These are phyloP conservation scores for Neosilurus hyrtlii DNA, from an alignment of 2,797 vertebrate genomes.

Conservation along the genomic window DNA sequence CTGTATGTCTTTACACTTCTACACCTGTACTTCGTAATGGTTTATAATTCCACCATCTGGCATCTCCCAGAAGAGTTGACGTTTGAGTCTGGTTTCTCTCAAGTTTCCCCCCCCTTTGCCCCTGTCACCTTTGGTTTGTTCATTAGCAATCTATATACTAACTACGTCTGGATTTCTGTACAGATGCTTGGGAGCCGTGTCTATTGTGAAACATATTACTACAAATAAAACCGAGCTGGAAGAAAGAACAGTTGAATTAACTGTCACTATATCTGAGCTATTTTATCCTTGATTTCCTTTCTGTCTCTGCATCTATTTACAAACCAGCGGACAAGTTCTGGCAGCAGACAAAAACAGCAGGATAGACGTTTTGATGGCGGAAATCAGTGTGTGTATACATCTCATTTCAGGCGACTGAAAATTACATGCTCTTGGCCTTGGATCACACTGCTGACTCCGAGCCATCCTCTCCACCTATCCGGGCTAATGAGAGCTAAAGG, in stretches of 20 bases:
- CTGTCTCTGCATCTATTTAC: conserved; percentile 21
- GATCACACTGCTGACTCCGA: conserved; percentile 42
- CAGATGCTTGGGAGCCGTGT: background rate
- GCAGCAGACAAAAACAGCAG: conserved; percentile 43
- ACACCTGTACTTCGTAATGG: background rate
- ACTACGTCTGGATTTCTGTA: background rate
- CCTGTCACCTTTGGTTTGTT: background rate
- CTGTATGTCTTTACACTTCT: background rate
- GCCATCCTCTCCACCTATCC: conserved; percentile 32
- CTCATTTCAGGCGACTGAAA: conserved; percentile 48
- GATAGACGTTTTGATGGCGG: conserved; percentile 48
- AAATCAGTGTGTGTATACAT: conserved; percentile 59
- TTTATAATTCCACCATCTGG: background rate
- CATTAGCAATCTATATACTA: background rate
- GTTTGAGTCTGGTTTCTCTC: background rate
- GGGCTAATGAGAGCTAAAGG: conserved; percentile 38
- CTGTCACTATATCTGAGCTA: background rate
- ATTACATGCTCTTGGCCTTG: conserved; percentile 48
- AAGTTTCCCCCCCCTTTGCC: background rate
- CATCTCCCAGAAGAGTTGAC: background rate
- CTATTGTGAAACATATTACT: background rate
- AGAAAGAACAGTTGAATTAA: background rate
- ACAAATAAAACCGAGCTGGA: background rate
- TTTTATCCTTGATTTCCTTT: background rate
- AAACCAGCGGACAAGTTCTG: conserved; percentile 31